Evolutionary conservation across 1,140 invertebrate species (phyloP).

Genomic region (Diuraphis noxia): DNA sequence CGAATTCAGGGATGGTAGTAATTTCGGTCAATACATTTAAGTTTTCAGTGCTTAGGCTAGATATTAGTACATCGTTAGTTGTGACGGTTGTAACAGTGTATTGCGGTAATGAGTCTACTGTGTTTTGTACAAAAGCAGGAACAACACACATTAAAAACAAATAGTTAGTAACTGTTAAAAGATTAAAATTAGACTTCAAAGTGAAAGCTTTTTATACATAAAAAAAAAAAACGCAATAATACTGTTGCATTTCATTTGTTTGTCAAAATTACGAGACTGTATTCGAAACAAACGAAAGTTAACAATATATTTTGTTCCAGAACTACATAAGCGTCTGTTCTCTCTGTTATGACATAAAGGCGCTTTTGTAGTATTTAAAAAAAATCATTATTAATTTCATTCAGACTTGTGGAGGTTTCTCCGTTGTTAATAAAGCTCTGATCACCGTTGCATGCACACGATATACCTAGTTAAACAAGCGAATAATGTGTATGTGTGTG

Average conservation of each 20-base stretch:
- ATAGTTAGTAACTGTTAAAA: conserved; percentile 45
- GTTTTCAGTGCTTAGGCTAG: not conserved
- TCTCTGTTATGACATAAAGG: conserved; percentile 26
- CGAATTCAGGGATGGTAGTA: not conserved
- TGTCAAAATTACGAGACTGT: conserved; percentile 15
- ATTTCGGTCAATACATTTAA: conserved; percentile 15
- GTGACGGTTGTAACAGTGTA: not conserved
- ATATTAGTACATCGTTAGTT: conserved; percentile 39
- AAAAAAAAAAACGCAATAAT: conserved; percentile 43
- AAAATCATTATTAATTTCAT: conserved; percentile 32
- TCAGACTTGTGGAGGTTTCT: conserved; percentile 52
- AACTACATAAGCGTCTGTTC: conserved; percentile 50
- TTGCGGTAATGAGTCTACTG: conserved; percentile 47
- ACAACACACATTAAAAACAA: conserved; percentile 52
- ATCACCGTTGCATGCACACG: conserved; percentile 12
- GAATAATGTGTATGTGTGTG: not conserved
- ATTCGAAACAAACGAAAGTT: conserved; percentile 14
- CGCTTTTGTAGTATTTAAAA: conserved; percentile 23
- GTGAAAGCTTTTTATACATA: conserved; percentile 51
- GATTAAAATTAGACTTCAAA: conserved; percentile 20
- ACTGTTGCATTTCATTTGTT: not conserved
- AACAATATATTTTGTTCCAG: conserved; percentile 35
- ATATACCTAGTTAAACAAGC: not conserved
- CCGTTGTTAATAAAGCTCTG: conserved; percentile 42
- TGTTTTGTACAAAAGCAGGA: conserved; percentile 52